Percentiles rank a stretch among this genome's conserved stretches.
Conservation (phyloP, 2,888 invertebrate species). For the Latrodectus hesperus region DNA sequence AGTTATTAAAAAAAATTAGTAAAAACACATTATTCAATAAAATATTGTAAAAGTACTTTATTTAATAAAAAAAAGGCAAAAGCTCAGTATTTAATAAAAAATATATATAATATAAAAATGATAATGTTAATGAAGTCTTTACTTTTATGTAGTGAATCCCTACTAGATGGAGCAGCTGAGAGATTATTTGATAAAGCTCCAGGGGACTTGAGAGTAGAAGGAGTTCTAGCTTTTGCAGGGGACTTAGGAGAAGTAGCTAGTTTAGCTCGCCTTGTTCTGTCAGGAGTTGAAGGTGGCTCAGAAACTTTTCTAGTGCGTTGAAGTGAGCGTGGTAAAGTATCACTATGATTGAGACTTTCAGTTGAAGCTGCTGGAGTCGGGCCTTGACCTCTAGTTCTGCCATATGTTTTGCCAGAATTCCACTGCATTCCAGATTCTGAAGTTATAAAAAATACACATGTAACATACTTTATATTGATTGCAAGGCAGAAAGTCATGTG, state of each 20-base stretch:
- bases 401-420: conserved; percentile 54
- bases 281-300: conserved; percentile 59
- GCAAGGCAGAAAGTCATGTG: too few species aligned
- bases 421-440: conserved; percentile 53
- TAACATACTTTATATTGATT: background rate
- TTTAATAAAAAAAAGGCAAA: background rate
- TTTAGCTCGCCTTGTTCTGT: conserved; percentile 35
- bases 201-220: conserved; percentile 65
- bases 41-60: background rate
- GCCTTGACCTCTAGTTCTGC: conserved; percentile 53
- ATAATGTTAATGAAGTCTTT: background rate
- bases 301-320: conserved; percentile 53
- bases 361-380: conserved; percentile 63
- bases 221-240: conserved; percentile 52
- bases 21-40: too few species aligned
- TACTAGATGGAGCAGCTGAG: conserved; percentile 52
- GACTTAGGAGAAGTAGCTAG: conserved; percentile 62
- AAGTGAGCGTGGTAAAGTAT: conserved; percentile 54
- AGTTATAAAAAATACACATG: background rate
- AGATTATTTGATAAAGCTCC: conserved; percentile 60
- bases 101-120: background rate
- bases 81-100: background rate
- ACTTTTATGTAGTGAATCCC: conserved; percentile 42
- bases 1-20: too few species aligned
- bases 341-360: conserved; percentile 62